A percentile compares a stretch with the other conserved stretches of the same genome.
Evolutionary conservation across 2,888 invertebrate species (phyloP).

Genomic region (Drosophila borborema): DNA sequence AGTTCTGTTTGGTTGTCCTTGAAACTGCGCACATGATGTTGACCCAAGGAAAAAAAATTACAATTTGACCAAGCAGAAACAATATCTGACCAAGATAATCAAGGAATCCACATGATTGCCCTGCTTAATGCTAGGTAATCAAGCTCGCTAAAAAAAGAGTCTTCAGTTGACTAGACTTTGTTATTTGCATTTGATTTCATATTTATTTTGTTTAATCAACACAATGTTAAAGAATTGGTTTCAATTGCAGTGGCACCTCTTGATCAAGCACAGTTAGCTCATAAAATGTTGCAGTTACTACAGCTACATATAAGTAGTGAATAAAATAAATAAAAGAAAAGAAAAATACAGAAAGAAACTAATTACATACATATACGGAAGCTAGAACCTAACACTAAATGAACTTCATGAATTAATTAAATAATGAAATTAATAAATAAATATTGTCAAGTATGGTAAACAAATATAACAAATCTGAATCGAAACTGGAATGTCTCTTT

Average conservation of each 20-base stretch:
- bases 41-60: neutral
- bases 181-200: neutral
- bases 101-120: neutral
- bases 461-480: slow-evolving; percentile 32
- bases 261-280: slow-evolving; percentile 55
- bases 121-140: neutral
- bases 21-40: slow-evolving; percentile 15
- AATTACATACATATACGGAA: slow-evolving; percentile 23
- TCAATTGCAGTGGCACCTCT: slow-evolving; percentile 45
- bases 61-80: slow-evolving; percentile 5
- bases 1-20: neutral
- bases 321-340: neutral
- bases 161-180: too few relatives aligned
- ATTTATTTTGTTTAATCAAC: neutral
- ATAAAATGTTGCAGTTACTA: slow-evolving; percentile 59
- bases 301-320: slow-evolving; percentile 32
- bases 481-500: slow-evolving; percentile 1
- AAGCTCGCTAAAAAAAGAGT: neutral
- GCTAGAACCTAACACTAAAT: slow-evolving; percentile 2
- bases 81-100: slow-evolving; percentile 14
- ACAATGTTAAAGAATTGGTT: slow-evolving; percentile 14
- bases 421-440: slow-evolving; percentile 26
- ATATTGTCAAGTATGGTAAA: slow-evolving; percentile 45
- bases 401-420: slow-evolving; percentile 36
- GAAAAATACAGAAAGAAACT: slow-evolving; percentile 12